A percentile compares a stretch with the other conserved stretches of the same genome.
Evolutionary conservation across 2,888 invertebrate genomes (phyloP).

Genomic region (Melinopterus prodromus): DNA sequence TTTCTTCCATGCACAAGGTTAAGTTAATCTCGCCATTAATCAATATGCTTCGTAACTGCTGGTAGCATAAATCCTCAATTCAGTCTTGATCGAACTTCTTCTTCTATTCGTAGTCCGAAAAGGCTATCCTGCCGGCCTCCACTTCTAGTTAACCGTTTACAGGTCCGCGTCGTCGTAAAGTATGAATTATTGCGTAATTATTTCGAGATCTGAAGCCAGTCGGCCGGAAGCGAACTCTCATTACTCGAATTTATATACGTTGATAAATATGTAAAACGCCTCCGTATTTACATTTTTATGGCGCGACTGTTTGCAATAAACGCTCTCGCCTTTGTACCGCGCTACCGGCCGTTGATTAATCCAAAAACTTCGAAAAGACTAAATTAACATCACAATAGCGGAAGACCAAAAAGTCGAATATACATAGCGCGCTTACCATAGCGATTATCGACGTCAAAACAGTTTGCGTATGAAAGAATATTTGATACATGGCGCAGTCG

Average conservation of each 20-base stretch:
- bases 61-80: too few relatives aligned
- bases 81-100: neutral
- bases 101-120: neutral
- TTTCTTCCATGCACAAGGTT: too few relatives aligned
- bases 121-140: neutral
- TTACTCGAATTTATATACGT: neutral
- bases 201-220: neutral
- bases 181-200: conserved; percentile 4
- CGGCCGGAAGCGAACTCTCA: neutral
- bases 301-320: neutral
- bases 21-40: too few relatives aligned
- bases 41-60: too few relatives aligned
- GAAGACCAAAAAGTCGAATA: neutral
- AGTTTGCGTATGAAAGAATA: too few relatives aligned
- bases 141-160: neutral
- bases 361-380: neutral
- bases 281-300: neutral
- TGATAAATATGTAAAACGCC: conserved; percentile 4
- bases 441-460: neutral
- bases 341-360: neutral
- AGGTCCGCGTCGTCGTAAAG: neutral
- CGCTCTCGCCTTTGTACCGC: neutral
- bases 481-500: too few relatives aligned
- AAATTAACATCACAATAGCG: neutral
- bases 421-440: neutral